A percentile compares a stretch with the other conserved stretches of the same genome.
Evolutionary conservation across 2,113 vertebrate genomes (phyloP).

Genomic region (Pelecanus crispus): DNA sequence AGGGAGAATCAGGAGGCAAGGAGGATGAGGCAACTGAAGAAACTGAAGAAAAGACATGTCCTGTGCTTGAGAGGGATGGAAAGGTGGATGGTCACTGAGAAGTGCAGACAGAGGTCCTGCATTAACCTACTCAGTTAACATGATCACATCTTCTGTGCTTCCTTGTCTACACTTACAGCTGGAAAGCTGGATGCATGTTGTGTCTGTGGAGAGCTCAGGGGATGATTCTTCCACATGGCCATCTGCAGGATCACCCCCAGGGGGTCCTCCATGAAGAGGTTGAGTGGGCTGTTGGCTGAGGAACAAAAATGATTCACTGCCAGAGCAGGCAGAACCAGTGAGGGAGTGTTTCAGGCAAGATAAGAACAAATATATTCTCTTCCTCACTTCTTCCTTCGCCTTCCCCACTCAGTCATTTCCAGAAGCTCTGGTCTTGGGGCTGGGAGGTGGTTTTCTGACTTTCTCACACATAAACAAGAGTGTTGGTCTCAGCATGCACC

Average conservation of each 20-base stretch:
- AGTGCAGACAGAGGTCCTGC: background rate
- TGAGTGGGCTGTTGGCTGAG: background rate
- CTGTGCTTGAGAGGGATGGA: background rate
- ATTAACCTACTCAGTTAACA: background rate
- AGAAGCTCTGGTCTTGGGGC: background rate
- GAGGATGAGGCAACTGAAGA: background rate
- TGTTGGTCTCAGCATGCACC: background rate
- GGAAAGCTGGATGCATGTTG: background rate
- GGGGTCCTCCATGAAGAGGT: background rate
- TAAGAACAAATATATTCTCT: background rate
- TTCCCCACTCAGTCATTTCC: background rate
- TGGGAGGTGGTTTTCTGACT: background rate
- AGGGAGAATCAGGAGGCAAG: background rate
- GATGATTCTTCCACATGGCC: background rate
- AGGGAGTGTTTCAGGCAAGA: background rate
- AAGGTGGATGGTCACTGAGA: background rate
- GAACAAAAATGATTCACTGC: background rate
- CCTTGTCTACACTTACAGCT: background rate
- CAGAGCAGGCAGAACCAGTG: background rate
- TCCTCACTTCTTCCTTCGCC: background rate
- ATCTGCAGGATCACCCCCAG: background rate
- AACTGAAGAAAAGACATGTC: background rate
- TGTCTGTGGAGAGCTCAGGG: background rate
- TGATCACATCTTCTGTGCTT: background rate
- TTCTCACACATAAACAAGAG: background rate